phyloP scores from a whole-genome alignment of 2,888 invertebrate genomes.

The Cerastis leucographa region DNA sequence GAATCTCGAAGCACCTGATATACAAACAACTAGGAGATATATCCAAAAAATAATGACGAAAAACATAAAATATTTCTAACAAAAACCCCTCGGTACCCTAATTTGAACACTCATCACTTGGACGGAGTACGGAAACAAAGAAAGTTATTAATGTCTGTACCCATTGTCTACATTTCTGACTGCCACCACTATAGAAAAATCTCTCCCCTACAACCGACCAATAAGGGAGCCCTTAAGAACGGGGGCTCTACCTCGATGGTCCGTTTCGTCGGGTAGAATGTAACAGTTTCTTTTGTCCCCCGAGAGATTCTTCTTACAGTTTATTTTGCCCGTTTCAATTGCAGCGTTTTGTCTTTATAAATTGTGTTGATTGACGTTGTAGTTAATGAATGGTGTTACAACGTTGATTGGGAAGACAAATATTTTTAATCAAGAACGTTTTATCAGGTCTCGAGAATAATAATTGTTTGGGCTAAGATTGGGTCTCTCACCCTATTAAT shows the following conservation, averaged over 20 bases:
- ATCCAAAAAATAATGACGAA: slow-evolving; percentile 59
- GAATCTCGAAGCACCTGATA: slow-evolving; percentile 48
- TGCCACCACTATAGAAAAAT: slow-evolving; percentile 74
- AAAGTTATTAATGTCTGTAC: slow-evolving; percentile 88
- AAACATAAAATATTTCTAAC: slow-evolving; percentile 66
- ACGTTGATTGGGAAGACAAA: slow-evolving; percentile 48
- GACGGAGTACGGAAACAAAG: slow-evolving; percentile 83
- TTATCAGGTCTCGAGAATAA: slow-evolving; percentile 13
- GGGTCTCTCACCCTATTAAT: slow-evolving; percentile 26
- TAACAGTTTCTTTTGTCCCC: slow-evolving; percentile 83
- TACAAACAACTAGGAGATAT: slow-evolving; percentile 38
- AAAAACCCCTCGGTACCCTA: slow-evolving; percentile 68
- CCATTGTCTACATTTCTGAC: slow-evolving; percentile 86
- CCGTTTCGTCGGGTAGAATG: slow-evolving; percentile 81
- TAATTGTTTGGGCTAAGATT: slow-evolving; percentile 7
- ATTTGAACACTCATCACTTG: slow-evolving; percentile 75
- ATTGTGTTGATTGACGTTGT: slow-evolving; percentile 75
- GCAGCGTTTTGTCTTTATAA: slow-evolving; percentile 77
- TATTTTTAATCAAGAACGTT: slow-evolving; percentile 53
- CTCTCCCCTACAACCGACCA: slow-evolving; percentile 65
- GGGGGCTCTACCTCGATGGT: slow-evolving; percentile 73
- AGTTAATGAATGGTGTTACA: slow-evolving; percentile 57
- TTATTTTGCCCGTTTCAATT: slow-evolving; percentile 79
- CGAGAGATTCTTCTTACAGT: slow-evolving; percentile 79
- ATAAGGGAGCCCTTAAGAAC: slow-evolving; percentile 59